A percentile compares a stretch with the other conserved stretches of the same genome.
phyloP scores from a whole-genome alignment of 2,113 vertebrate species.

The Gracilinanus agilis region DNA sequence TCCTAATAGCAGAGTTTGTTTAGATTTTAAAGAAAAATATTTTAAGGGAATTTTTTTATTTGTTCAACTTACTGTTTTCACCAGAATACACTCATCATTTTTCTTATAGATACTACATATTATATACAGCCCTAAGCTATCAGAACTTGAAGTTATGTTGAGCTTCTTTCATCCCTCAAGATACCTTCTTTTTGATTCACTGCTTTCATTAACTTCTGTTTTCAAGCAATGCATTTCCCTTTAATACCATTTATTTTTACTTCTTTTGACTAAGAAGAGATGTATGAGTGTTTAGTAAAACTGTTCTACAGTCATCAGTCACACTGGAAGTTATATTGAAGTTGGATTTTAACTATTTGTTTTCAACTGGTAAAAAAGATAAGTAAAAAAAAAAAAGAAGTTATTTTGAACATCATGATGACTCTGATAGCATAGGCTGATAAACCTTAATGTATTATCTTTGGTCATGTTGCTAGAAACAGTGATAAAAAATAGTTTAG shows the following conservation, averaged over 20 bases:
- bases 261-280: too few relatives aligned
- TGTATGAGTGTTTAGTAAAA: background rate
- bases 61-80: background rate
- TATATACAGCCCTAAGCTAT: background rate
- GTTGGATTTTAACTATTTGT: background rate
- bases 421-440: background rate
- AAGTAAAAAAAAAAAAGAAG: accelerated
- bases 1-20: background rate
- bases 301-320: background rate
- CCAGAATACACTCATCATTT: background rate
- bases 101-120: background rate
- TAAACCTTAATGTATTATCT: background rate
- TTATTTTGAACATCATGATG: background rate
- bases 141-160: background rate
- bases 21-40: background rate
- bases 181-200: background rate
- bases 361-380: background rate
- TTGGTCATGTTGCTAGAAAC: background rate
- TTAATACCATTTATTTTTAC: background rate
- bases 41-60: background rate
- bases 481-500: background rate
- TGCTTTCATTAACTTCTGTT: background rate
- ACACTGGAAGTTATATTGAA: background rate
- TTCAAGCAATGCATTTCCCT: background rate
- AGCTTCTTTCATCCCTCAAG: background rate